These are phyloP conservation scores for Hiodon tergisus DNA, from an alignment of 2,113 vertebrate genomes.

Conservation along the genomic window DNA sequence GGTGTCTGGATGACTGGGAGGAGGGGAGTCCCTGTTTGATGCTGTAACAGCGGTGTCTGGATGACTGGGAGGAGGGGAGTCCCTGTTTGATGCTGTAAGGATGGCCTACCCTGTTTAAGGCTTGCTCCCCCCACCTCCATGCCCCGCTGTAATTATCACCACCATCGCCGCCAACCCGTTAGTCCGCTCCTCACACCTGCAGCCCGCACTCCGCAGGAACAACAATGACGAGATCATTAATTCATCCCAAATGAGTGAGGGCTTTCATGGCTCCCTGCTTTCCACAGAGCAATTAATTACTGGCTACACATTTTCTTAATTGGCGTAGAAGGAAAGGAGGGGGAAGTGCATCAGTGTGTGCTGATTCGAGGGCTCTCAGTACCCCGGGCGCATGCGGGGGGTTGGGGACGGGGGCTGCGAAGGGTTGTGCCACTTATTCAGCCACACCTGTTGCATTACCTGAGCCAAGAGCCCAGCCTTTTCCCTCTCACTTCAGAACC, in stretches of 20 bases:
- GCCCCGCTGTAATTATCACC: not conserved
- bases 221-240: slow-evolving; percentile 61
- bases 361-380: not conserved
- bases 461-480: not conserved
- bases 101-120: too few relatives aligned
- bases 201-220: slow-evolving; percentile 42
- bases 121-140: not conserved
- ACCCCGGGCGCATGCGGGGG: not conserved
- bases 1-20: slow-evolving; percentile 11
- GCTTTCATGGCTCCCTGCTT: slow-evolving; percentile 56
- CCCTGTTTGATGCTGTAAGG: too few relatives aligned
- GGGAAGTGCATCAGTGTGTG: not conserved
- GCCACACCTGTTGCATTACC: not conserved
- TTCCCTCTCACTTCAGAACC: too few relatives aligned
- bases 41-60: too few relatives aligned
- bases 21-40: too few relatives aligned
- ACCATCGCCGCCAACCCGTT: not conserved
- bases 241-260: slow-evolving; percentile 51
- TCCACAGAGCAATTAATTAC: slow-evolving; percentile 54
- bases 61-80: slow-evolving; percentile 14
- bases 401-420: not conserved
- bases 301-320: slow-evolving; percentile 58
- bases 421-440: not conserved
- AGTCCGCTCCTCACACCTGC: slow-evolving; percentile 52
- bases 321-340: slow-evolving; percentile 38